Evolutionary conservation across 2,797 vertebrate genomes (phyloP), one percentile per base, ranked within the genome.

Genomic region (Esox masquinongy): DNA sequence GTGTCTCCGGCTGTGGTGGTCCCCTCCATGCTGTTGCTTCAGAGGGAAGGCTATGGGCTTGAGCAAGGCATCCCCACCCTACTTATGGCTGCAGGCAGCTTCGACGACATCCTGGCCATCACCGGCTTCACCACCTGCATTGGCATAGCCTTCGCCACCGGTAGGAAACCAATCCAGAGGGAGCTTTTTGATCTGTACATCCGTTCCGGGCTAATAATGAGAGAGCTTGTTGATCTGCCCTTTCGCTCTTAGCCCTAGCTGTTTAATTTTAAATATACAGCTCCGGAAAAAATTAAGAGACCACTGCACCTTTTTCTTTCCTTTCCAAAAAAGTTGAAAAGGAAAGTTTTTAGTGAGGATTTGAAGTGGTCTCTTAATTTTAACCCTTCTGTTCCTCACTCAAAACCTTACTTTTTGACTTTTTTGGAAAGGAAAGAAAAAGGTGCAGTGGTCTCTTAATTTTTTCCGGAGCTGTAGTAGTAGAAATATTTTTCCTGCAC

Each of bases 41-140:
- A 98, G 83, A 96, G 92, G 85, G 92, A 94, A 0, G 95, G 96
- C 34, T 98, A 96, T 0, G 97, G 97, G 0, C 88, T 96, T 49
- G 96, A 97, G 76, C 95, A 99, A 83, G 97, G 97, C 2, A 85
- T 99, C 71, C 97, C 98, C 0, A 99, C 98, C 43, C 91, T 99
- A 76, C 93, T 99, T 68, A 97, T 94, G 91, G 93, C 93, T 4
- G 96, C 97, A 4, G 97, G 97, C 79, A 99, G 97, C 87, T 95
- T 98, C 3, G 97, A 99, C 72, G 98, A 99, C 84, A 96, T 99
- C 80, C 86, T 99, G 31, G 95, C 97, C 80, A 98, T 99, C 88
- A 99, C 97, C 4, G 97, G 97, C 53, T 99, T 99, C 93, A 99
- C 97, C 80, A 98, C 96, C 2, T 99, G 96, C 84, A 88, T 99